Evolutionary conservation across 37 sponge, comb jelly and placozoan genomes (phyloP).

Genomic region (Chondrosia reniformis): DNA sequence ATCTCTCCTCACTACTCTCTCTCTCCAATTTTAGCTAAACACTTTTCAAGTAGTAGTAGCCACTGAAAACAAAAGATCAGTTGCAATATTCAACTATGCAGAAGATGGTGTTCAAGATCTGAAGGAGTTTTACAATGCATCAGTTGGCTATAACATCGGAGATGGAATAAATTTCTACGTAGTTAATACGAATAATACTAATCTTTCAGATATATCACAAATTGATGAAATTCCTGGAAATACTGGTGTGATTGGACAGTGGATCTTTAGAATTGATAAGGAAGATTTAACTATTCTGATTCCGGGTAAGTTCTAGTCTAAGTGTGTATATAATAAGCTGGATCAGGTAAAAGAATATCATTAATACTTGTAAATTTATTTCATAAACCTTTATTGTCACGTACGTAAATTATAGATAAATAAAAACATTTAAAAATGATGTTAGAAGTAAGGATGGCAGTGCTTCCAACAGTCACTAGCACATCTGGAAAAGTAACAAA

Average conservation of each 20-base stretch:
- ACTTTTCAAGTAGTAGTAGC: not conserved
- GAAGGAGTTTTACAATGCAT: not conserved
- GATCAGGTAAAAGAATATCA: too few species aligned
- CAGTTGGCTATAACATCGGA: not conserved
- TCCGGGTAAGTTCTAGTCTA: too few species aligned
- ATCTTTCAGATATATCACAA: too few species aligned
- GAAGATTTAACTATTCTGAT: too few species aligned
- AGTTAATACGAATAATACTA: not conserved
- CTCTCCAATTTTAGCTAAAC: not conserved
- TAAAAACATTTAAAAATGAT: too few species aligned
- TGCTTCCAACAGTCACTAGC: too few species aligned
- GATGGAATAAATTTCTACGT: not conserved
- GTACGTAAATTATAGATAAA: too few species aligned
- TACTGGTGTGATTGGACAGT: not conserved
- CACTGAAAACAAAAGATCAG: not conserved
- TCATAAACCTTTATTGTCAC: too few species aligned
- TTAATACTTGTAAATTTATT: too few species aligned
- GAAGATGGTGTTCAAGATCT: not conserved
- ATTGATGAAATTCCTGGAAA: not conserved
- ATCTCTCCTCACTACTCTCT: not conserved
- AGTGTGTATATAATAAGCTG: too few species aligned
- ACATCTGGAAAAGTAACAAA: too few species aligned
- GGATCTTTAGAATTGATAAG: not conserved
- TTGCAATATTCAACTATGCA: conserved; percentile 4
- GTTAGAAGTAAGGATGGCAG: too few species aligned